A percentile compares a stretch with the other conserved stretches of the same genome.
Evolutionary conservation across 2,797 vertebrate species (phyloP).

Genomic region (Harpagifer antarcticus): DNA sequence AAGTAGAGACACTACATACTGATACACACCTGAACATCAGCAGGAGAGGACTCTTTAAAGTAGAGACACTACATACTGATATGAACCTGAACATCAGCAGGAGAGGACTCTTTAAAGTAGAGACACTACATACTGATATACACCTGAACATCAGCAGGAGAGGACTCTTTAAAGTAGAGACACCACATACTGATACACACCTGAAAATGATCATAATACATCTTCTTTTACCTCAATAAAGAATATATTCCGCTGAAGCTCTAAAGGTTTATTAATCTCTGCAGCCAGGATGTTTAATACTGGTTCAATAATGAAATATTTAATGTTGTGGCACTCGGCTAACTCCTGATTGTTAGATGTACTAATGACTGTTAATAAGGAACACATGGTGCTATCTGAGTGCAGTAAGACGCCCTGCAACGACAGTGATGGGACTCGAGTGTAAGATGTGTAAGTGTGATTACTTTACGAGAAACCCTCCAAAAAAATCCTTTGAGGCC

Average conservation of each 20-base stretch:
- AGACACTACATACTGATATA: too few species aligned
- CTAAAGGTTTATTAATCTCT: background rate
- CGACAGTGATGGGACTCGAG: background rate
- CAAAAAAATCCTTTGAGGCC: slow-evolving; percentile 16
- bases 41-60: too few species aligned
- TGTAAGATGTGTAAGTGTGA: background rate
- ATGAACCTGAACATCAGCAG: too few species aligned
- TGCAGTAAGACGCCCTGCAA: slow-evolving; percentile 17
- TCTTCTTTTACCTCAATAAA: background rate
- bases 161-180: too few species aligned
- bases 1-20: too few species aligned
- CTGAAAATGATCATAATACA: too few species aligned
- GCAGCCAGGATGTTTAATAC: background rate
- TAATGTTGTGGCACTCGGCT: slow-evolving; percentile 19
- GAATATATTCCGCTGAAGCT: background rate
- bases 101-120: too few species aligned
- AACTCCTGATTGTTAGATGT: slow-evolving; percentile 15
- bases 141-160: too few species aligned
- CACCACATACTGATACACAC: too few species aligned
- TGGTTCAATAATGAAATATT: too few species aligned
- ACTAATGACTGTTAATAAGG: slow-evolving; percentile 39
- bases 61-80: too few species aligned
- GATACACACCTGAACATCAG: too few species aligned
- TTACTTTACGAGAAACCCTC: slow-evolving; percentile 10
- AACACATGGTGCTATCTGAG: slow-evolving; percentile 26